Base-by-base conservation (phyloP, 2,888 invertebrate species). In the Trachelus troglodyta region DNA sequence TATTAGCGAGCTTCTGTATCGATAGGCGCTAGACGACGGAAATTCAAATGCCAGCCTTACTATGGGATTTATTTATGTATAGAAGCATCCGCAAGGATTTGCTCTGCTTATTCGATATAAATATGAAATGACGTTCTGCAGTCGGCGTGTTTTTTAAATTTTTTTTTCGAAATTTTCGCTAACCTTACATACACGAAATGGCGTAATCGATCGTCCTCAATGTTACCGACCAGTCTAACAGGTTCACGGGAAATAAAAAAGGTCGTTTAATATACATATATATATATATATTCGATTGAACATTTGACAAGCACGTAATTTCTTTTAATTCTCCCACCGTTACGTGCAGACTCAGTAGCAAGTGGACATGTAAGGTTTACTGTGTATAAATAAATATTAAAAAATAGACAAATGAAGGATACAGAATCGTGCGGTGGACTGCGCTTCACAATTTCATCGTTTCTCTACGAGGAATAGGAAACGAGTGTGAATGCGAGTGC, bases 401-500 rank as follows among this genome's bases (percentile, higher is more conserved):
- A 56, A 56, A 56, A 56, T 23, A 56, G 23, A 9, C 23, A 23
- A 23, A 56, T 23, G 9, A 23, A 9, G 9, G 9, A 56, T 23
- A 56, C 56, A 9, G 23, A 6, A 6, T 56, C 23, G 56, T 23
- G 2, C 56, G 40, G 56, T 56, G 23, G 40, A 56, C 40, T 4
- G 40, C 23, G 56, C 23, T 40, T 40, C 40, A 40, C 40, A 40
- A 40, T 40, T 40, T 23, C 40, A 40, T 40, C 40, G 40, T 15
- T 23, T 56, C 56, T 23, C 71, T 12, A 71, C 71, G 71, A 71
- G 31, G 31, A 71, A 12, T 56, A 23, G 56, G 71, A 33, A 71
- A 31, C 31, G 71, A 12, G 33, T 71, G 71, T 31, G 83, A 87
- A 86, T 86, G 87, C 86, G 89, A 90, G 89, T 87, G 87, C 56